These are phyloP conservation scores for Metallyticus violacea DNA, from an alignment of 2,888 invertebrate species.

Conservation along the genomic window DNA sequence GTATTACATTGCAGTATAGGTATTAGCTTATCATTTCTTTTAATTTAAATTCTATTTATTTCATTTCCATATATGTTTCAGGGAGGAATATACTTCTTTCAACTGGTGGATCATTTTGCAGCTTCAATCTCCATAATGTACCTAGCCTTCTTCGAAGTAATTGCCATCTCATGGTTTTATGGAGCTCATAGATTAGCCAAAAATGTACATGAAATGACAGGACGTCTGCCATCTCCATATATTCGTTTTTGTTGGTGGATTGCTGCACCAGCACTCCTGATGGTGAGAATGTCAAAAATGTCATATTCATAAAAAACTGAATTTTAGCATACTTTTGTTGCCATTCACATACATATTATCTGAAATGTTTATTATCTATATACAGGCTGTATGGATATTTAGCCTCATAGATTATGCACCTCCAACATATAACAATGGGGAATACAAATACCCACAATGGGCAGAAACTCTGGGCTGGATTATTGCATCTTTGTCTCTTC, in stretches of 20 bases:
- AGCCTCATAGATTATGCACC: slow-evolving; percentile 84
- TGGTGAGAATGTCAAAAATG: slow-evolving; percentile 50
- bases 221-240: slow-evolving; percentile 72
- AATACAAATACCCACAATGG: slow-evolving; percentile 78
- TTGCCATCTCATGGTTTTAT: slow-evolving; percentile 90
- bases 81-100: slow-evolving; percentile 90
- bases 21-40: too few relatives aligned
- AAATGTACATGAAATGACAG: slow-evolving; percentile 89
- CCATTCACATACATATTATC: not conserved
- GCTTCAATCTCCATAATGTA: slow-evolving; percentile 89
- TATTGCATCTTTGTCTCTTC: slow-evolving; percentile 75
- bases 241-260: slow-evolving; percentile 84
- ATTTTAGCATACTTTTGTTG: not conserved
- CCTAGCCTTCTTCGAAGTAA: slow-evolving; percentile 89
- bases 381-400: slow-evolving; percentile 81
- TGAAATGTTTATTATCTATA: not conserved
- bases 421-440: slow-evolving; percentile 78
- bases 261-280: slow-evolving; percentile 74
- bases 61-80: slow-evolving; percentile 42
- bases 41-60: too few relatives aligned
- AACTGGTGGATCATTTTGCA: slow-evolving; percentile 91
- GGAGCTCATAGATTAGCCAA: slow-evolving; percentile 75
- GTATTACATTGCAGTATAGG: too few relatives aligned
- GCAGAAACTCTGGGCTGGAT: slow-evolving; percentile 84
- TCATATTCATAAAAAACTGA: not conserved